These are phyloP conservation scores for Lochmaea capreae DNA, from an alignment of 2,888 invertebrate genomes.

Conservation along the genomic window DNA sequence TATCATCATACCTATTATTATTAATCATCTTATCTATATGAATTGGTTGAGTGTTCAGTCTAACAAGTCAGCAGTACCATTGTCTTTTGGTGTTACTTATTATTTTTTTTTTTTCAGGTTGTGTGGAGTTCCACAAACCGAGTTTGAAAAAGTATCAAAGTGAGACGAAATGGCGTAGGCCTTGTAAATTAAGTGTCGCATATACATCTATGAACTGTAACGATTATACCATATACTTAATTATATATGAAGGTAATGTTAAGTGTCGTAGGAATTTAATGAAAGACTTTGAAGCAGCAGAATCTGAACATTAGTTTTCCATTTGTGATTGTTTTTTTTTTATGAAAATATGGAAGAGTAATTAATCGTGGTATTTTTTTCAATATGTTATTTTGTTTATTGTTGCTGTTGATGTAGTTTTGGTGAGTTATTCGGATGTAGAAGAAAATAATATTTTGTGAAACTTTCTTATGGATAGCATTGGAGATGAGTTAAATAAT, in stretches of 20 bases:
- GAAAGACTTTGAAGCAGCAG: conserved; percentile 63
- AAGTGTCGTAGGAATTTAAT: conserved; percentile 72
- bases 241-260: conserved; percentile 72
- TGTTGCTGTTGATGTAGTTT: conserved; percentile 3
- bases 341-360: not conserved
- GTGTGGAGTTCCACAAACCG: conserved; percentile 59
- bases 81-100: too few species aligned
- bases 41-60: too few species aligned
- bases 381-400: not conserved
- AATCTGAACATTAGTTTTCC: conserved; percentile 48
- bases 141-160: conserved; percentile 61
- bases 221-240: conserved; percentile 72
- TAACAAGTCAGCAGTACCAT: too few species aligned
- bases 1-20: too few species aligned
- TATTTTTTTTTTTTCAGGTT: conserved; percentile 34
- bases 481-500: too few species aligned
- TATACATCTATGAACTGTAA: conserved; percentile 70
- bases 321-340: not conserved
- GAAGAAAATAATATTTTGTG: too few species aligned
- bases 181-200: conserved; percentile 73
- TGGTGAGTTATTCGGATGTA: not conserved
- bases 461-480: too few species aligned
- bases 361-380: not conserved
- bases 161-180: conserved; percentile 71
- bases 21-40: too few species aligned